Evolutionary conservation across 2,888 invertebrate genomes (phyloP), one percentile per base, ranked within the genome.

Genomic region (Achlya flavicornis): DNA sequence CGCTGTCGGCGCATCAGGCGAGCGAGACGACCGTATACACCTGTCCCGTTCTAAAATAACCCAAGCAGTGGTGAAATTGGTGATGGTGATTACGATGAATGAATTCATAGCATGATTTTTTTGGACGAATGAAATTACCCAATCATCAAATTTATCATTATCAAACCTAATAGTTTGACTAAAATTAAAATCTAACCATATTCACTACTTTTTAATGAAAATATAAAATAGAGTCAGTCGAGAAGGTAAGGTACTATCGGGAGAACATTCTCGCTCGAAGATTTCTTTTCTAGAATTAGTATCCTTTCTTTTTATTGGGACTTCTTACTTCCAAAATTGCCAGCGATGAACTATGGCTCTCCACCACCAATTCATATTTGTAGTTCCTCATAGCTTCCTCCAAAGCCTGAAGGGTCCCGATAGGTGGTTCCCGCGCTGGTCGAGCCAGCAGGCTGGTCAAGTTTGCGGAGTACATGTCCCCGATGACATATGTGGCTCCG

Each of bases 381-480:
- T 94, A 89, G 53, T 94, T 90, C 58, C 93, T 88, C 96, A 97
- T 96, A 0, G 95, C 96, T 64, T 93, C 89, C 73, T 96, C 96
- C 41, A 97, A 79, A 46, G 95, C 95, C 61, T 94, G 93, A 61
- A 97, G 83, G 8, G 95, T 96, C 58, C 96, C 95, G 53, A 97
- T 96, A 0, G 97, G 95, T 57, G 93, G 91, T 80, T 97, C 97
- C 76, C 95, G 93, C 0, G 96, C 96, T 3, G 97, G 97, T 61
- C 95, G 93, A 0, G 97, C 97, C 65, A 97, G 92, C 33, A 97
- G 90, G 4, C 97, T 97, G 11, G 97, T 97, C 68, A 97, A 85
- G 84, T 96, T 97, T 0, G 97, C 97, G 0, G 97, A 96, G 82
- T 97, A 97, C 94, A 97, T 96, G 83, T 97, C 97, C 0, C 96